A percentile compares a stretch with the other conserved stretches of the same genome.
phyloP scores from a whole-genome alignment of 2,797 vertebrate genomes.

The Atherinosoma microstoma region DNA sequence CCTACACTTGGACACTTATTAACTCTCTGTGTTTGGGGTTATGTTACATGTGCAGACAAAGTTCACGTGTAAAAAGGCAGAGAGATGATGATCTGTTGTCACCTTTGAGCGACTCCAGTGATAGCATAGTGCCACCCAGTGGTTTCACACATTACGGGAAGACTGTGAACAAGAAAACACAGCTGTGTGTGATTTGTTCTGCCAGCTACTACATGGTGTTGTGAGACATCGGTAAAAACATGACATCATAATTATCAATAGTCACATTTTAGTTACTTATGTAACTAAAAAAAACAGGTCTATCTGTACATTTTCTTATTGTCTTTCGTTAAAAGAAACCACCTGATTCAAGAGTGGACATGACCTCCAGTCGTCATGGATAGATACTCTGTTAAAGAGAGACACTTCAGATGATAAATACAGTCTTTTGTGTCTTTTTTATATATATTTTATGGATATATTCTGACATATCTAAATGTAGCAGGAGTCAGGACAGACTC shows the following conservation, averaged over 20 bases:
- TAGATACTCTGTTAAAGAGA: neutral
- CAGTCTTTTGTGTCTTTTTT: too few species aligned
- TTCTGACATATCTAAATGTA: too few species aligned
- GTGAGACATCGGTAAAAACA: neutral
- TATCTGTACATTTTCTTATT: neutral
- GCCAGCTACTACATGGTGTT: neutral
- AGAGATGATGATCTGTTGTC: neutral
- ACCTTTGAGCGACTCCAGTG: neutral
- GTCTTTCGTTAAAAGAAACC: neutral
- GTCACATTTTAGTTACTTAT: too few species aligned
- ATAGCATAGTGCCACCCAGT: slow-evolving; percentile 62
- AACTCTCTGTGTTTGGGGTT: neutral
- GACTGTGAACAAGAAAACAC: neutral
- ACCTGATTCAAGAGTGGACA: neutral
- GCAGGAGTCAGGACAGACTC: too few species aligned
- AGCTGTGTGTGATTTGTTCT: neutral
- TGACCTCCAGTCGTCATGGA: neutral
- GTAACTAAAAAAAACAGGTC: too few species aligned
- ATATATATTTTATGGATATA: too few species aligned
- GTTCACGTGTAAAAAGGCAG: neutral
- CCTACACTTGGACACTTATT: neutral
- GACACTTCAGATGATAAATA: neutral
- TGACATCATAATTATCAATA: neutral
- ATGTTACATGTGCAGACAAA: neutral
- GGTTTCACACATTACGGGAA: slow-evolving; percentile 18